These are phyloP conservation scores for Corydoras maculifer DNA, from an alignment of 2,113 vertebrate genomes.

Conservation along the genomic window DNA sequence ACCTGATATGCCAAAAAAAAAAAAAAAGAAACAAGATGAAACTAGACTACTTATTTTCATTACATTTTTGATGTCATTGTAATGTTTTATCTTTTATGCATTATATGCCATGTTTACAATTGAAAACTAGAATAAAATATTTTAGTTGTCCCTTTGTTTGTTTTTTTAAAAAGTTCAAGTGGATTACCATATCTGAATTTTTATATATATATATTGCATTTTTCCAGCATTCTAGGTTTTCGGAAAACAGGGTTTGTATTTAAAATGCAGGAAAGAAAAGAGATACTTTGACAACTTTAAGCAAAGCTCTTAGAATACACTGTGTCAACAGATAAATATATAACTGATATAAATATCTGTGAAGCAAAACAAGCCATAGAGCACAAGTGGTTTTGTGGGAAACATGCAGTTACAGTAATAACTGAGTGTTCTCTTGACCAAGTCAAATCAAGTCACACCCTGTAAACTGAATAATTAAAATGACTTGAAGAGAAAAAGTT, in stretches of 20 bases:
- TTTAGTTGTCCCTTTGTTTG: too few species aligned
- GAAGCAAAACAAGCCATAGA: constrained; percentile 7
- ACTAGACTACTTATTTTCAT: too few species aligned
- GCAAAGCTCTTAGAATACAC: constrained; percentile 4
- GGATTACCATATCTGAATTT: too few species aligned
- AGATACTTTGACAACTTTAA: background rate
- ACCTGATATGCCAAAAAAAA: too few species aligned
- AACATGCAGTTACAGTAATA: constrained; percentile 37
- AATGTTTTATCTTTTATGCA: too few species aligned
- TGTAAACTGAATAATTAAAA: constrained; percentile 31
- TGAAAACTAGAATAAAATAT: too few species aligned
- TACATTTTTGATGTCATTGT: too few species aligned
- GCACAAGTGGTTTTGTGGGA: constrained; percentile 36
- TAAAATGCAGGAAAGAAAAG: background rate
- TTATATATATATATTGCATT: too few species aligned
- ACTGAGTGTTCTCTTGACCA: constrained; percentile 37
- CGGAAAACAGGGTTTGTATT: background rate
- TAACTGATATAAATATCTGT: constrained; percentile 10
- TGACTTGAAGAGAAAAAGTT: too few species aligned
- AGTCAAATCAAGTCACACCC: constrained; percentile 19
- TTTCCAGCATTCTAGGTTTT: background rate
- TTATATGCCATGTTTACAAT: too few species aligned
- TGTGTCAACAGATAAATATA: constrained; percentile 16
- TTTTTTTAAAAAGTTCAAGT: too few species aligned
- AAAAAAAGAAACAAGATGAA: too few species aligned